Evolutionary conservation across 2,797 vertebrate genomes (phyloP), one percentile per base, ranked within the genome.

Genomic region (Paramormyrops hopkinsi): DNA sequence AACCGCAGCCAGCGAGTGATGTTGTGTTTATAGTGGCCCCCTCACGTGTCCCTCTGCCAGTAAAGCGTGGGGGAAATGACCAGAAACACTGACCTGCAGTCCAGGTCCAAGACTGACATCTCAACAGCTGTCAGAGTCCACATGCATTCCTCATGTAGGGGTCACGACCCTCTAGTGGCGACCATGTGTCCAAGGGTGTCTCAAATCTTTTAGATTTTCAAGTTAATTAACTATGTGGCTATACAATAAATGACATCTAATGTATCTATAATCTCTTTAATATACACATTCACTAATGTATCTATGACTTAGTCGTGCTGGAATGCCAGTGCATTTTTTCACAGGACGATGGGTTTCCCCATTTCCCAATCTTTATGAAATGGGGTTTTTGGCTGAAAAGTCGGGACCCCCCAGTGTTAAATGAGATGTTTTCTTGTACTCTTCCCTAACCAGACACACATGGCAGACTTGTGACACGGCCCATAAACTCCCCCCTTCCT

Each of bases 381-480:
- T 11, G 19, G 79, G 44, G 17, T 22, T 48, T 84, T 25, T 50
- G 19, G 46, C 79, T 84, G 41, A 50, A 84, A 84, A 5, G 79
- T 22, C 25, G 8, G 41, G 79, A 50, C 41, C 33, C 89, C 88
- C 79, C 22, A 82, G 87, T 88, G 41, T 84, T 84, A 44, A 84
- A 84, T 84, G 82, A 84, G 46, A 84, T 48, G 46, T 84, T 84
- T n/a, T 84, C 22, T 48, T 50, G 19, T 48, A 11, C 82, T 48
- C 41, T 48, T 44, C 46, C 19, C n/a, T 50, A 84, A 92, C 86
- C 90, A 89, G 88, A 88, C 88, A 92, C 93, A 93, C 92, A 93
- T 94, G 94, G 92, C 91, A 86, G 56, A 88, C 91, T 88, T 90
- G 92, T 91, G 89, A 88, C 0, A 73, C 83, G 14, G 22, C 53